phyloP scores from a whole-genome alignment of 2,113 vertebrate genomes.

The Drymodes brunneopygia region DNA sequence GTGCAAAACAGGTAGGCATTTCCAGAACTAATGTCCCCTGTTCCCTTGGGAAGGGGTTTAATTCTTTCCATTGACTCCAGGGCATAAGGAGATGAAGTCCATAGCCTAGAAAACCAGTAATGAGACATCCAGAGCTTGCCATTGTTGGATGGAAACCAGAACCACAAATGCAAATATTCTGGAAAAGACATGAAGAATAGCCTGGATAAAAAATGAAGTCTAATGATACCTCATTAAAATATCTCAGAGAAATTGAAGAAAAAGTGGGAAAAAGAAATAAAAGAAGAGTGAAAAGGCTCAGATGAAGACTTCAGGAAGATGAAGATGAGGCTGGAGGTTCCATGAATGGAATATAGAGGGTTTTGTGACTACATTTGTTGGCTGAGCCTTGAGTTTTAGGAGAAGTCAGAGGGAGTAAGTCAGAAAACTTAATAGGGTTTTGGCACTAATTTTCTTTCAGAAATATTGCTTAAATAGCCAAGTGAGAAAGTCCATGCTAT shows the following conservation, averaged over 20 bases:
- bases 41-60: not conserved
- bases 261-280: not conserved
- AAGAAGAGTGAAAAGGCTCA: not conserved
- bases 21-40: not conserved
- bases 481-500: not conserved
- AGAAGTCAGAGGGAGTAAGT: not conserved
- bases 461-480: not conserved
- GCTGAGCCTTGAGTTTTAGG: not conserved
- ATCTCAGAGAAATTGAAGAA: not conserved
- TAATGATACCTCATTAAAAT: not conserved
- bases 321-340: not conserved
- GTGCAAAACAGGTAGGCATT: not conserved
- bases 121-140: not conserved
- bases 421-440: not conserved
- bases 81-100: not conserved
- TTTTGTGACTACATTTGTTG: not conserved
- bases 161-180: not conserved
- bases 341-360: not conserved
- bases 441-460: not conserved
- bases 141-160: not conserved
- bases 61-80: not conserved
- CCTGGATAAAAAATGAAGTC: not conserved
- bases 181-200: not conserved
- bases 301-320: not conserved
- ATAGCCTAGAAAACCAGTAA: not conserved